Base-by-base conservation (phyloP, 2,888 invertebrate species). In the Ichneumoninae sp. region DNA sequence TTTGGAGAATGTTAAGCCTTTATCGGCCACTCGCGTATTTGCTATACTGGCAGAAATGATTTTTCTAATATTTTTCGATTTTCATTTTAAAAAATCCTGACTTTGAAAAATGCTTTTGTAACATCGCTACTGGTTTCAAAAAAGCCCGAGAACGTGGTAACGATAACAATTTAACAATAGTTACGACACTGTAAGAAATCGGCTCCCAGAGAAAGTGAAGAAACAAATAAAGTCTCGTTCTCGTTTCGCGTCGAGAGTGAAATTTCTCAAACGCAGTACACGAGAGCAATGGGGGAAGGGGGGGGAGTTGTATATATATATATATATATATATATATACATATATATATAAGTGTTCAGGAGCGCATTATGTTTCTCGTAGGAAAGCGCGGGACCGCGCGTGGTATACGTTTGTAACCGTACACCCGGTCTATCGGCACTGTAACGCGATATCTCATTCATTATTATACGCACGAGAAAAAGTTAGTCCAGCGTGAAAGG, bases 381-480 rank as follows among this genome's bases (percentile, higher is more conserved):
- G 75, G 47, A 65, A 72, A 84, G 78, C 83, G 82, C 77, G 80
- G 72, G 76, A 75, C 75, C 83, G 71, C 65, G 82, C 85, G 84
- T 72, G 69, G 85, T 87, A 69, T 86, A 86, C 86, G 86, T 86
- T 88, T 84, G 89, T 87, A 89, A 89, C 86, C 80, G 76, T 87
- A 89, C 84, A 87, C 89, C 87, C 76, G 82, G 86, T 88, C 88
- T 89, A 89, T 89, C 89, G 88, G 88, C 86, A 85, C 80, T 87
- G 89, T 87, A 88, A 89, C 83, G 78, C 82, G 89, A 89, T 89
- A 88, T 89, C 89, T 88, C 89, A 89, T 89, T 89, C 88, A 88
- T 89, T 89, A 89, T 89, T 88, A 87, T 85, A 88, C 86, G 88
- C 87, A 86, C 86, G 88, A 89, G 88, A 89, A 84, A 84, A 80